Percentiles rank a stretch among this genome's conserved stretches.
Evolutionary conservation across 1,140 invertebrate genomes (phyloP).

Genomic region (Oscheius sp.): DNA sequence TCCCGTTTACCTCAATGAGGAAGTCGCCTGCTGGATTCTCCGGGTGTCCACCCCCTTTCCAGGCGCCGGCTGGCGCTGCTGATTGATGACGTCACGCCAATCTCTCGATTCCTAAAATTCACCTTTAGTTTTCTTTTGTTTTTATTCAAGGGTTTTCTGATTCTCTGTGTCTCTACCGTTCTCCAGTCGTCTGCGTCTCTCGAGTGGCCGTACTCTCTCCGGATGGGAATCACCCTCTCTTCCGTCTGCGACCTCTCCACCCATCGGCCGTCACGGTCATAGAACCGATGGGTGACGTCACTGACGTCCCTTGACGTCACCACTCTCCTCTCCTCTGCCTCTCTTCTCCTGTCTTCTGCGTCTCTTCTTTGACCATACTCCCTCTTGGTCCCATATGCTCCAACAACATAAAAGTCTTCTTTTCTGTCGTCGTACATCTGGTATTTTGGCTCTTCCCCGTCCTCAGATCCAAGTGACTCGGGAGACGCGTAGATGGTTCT

Average conservation of each 20-base stretch:
- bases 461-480: no score
- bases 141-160: no score
- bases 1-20: conserved; percentile 11
- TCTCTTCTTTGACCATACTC: no score
- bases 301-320: no score
- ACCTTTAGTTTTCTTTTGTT: no score
- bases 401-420: conserved; percentile 15
- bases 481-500: background rate
- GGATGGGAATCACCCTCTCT: conserved; percentile 38
- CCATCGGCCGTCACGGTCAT: conserved; percentile 40
- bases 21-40: conserved; percentile 8
- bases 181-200: background rate
- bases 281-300: conserved; percentile 36
- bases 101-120: conserved; percentile 75
- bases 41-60: conserved; percentile 20
- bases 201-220: conserved; percentile 29
- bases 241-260: conserved; percentile 37
- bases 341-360: background rate
- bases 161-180: background rate
- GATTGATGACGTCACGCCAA: conserved; percentile 36
- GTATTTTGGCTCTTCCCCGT: no score
- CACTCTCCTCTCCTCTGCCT: conserved; percentile 28
- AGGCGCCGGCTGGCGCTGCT: conserved; percentile 32
- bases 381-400: conserved; percentile 10
- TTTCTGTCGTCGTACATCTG: background rate